phyloP scores from a whole-genome alignment of 2,888 invertebrate species.

The Napeogenes sylphis region DNA sequence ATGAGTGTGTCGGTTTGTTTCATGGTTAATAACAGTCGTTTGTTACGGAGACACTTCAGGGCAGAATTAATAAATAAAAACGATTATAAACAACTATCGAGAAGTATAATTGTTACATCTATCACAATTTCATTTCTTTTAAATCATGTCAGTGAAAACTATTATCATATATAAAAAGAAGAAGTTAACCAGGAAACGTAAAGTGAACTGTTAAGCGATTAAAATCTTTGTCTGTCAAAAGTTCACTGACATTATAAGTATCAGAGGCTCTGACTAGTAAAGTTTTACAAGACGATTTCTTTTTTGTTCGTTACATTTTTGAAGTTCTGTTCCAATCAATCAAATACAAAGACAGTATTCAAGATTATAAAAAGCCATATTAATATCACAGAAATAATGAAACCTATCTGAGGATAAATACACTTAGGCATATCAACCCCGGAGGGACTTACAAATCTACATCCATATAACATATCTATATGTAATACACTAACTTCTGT shows the following conservation, averaged over 20 bases:
- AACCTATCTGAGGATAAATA: too few relatives aligned
- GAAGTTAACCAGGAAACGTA: slow-evolving; percentile 53
- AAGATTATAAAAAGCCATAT: too few relatives aligned
- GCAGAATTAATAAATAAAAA: slow-evolving; percentile 15
- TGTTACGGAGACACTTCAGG: slow-evolving; percentile 35
- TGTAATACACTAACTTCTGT: too few relatives aligned
- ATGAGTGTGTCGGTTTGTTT: slow-evolving; percentile 54
- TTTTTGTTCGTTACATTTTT: not conserved
- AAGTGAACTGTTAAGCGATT: slow-evolving; percentile 60
- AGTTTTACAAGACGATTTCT: slow-evolving; percentile 12
- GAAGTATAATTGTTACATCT: slow-evolving; percentile 21
- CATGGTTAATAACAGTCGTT: slow-evolving; percentile 58
- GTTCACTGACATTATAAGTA: slow-evolving; percentile 23
- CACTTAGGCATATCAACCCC: too few relatives aligned
- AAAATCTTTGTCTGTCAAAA: slow-evolving; percentile 45
- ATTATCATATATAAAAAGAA: slow-evolving; percentile 60
- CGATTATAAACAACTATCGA: slow-evolving; percentile 17
- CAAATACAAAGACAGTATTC: too few relatives aligned
- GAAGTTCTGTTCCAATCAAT: too few relatives aligned
- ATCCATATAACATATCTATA: not conserved
- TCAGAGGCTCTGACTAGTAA: slow-evolving; percentile 10
- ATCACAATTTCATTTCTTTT: slow-evolving; percentile 47
- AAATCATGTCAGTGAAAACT: slow-evolving; percentile 41
- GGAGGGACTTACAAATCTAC: too few relatives aligned
- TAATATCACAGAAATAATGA: too few relatives aligned